A percentile compares a stretch with the other conserved stretches of the same genome.
Conservation (phyloP, 2,888 invertebrate species). For the Hypsopygia costalis region DNA sequence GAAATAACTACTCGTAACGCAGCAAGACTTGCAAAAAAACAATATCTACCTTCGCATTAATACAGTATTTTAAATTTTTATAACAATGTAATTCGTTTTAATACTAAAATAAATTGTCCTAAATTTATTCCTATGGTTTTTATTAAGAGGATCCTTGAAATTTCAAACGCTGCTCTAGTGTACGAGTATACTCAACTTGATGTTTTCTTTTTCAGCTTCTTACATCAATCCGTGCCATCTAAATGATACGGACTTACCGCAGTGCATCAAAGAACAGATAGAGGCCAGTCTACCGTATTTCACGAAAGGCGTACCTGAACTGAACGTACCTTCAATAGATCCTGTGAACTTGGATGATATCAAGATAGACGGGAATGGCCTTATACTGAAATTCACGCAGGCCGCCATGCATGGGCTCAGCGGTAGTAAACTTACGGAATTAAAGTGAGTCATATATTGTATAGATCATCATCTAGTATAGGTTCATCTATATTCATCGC, state of each 20-base stretch:
- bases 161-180: too few species aligned
- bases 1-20: too few species aligned
- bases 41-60: too few species aligned
- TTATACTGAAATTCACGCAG: conserved; percentile 49
- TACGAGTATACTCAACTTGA: too few species aligned
- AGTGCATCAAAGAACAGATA: conserved; percentile 55
- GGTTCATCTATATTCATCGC: too few species aligned
- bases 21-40: too few species aligned
- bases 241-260: conserved; percentile 30
- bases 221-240: conserved; percentile 56
- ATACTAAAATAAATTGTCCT: too few species aligned
- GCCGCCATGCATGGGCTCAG: conserved; percentile 57
- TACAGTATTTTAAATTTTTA: too few species aligned
- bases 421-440: conserved; percentile 36
- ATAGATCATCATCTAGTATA: too few species aligned
- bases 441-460: conserved; percentile 43
- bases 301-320: conserved; percentile 57
- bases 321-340: conserved; percentile 57
- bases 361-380: conserved; percentile 53
- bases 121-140: too few species aligned
- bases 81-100: too few species aligned
- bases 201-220: conserved; percentile 47
- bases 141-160: too few species aligned
- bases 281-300: conserved; percentile 43
- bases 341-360: conserved; percentile 60